Base-by-base conservation (phyloP, 2,797 vertebrate species). In the Neosilurus mollespiculum region DNA sequence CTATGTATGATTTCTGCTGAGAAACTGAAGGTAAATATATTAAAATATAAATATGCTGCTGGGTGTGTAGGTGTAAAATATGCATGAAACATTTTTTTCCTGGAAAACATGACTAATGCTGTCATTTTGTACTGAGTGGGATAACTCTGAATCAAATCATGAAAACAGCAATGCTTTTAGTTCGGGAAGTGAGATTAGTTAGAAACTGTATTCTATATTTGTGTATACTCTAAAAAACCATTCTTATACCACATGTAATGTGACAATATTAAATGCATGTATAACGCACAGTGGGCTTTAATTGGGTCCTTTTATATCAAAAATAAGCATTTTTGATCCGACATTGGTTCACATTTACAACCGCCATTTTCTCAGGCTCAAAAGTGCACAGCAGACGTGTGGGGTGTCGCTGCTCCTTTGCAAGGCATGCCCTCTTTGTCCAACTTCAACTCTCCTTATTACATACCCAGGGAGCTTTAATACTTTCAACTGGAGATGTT, bases 1-100 rank as follows among this genome's bases (percentile, higher is more conserved):
- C 59, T 51, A 9, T 26, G 59, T 53, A 10, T 18, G 43, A 65
- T 37, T 59, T 30, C 61, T 51, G 59, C 76, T 78, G 37, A 49
- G 59, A 14, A 78, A 14, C 56, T 24, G 22, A 3, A 43, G 9
- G 18, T 64, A 62, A 78, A 62, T 49, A 24, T 30, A 84, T 22
- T 56, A 61, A 30, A 37, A 70, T 30, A 34, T 51, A 73, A 54
- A 82, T 64, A 70, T 82, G 70, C 22, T 64, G 24, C 64, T 26
- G 76, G n/a, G 24, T 22, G 37, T 78, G 76, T 64, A 24, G 76
- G 76, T 78, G 59, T 78, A 64, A 78, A 78, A n/a, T 37, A 62
- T 77, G 75, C 75, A 62, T 61, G 30, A 10, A 10, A 51, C 37
- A 49, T 22, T 76, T 43, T n/a, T 9, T 18, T 15, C 15, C 30